Evolutionary conservation across 2,113 vertebrate genomes (phyloP), one percentile per base, ranked within the genome.

Genomic region (Cyprinodon tularosa): DNA sequence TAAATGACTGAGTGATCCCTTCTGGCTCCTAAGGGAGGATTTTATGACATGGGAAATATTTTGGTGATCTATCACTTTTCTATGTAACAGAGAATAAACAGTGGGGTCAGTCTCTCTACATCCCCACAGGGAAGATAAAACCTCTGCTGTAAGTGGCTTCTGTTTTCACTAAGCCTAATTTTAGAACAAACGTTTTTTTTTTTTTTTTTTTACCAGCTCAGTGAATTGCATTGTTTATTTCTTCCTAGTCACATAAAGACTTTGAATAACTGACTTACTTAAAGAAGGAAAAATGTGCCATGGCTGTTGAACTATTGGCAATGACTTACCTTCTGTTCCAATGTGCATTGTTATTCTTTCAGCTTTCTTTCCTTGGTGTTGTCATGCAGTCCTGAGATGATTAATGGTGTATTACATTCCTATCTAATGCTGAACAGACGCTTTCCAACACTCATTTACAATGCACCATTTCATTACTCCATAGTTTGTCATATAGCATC

Each of bases 1-100:
- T 87, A 81, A 86, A 69, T 88, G 74, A 84, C 76, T 76, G 74
- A 89, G 78, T 66, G 60, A 84, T 88, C 69, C 48, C 65, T 73
- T 70, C 36, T 40, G 48, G 76, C 62, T 79, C 77, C 62, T 42
- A 39, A 60, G 79, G 70, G 75, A 45, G 53, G 12, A 69, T 67
- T 68, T 71, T 81, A 78, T 83, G 78, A 88, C 76, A 84, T 68
- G 78, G 81, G 82, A 88, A 89, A 84, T 42, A 68, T 73, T 71
- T 77, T 69, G 44, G 78, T 36, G 12, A 82, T 78, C 59, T 80
- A 75, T 82, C 68, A 69, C 73, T 83, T 22, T 68, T 65, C 8
- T 57, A 5, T 61, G 20, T 76, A 68, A 80, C 53, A 71, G 29
- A 40, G 53, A 37, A 48, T 68, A 85, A 81, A 79, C 11, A 57